phyloP scores from a whole-genome alignment of 2,113 vertebrate genomes.

The Ancistrus triradiatus region DNA sequence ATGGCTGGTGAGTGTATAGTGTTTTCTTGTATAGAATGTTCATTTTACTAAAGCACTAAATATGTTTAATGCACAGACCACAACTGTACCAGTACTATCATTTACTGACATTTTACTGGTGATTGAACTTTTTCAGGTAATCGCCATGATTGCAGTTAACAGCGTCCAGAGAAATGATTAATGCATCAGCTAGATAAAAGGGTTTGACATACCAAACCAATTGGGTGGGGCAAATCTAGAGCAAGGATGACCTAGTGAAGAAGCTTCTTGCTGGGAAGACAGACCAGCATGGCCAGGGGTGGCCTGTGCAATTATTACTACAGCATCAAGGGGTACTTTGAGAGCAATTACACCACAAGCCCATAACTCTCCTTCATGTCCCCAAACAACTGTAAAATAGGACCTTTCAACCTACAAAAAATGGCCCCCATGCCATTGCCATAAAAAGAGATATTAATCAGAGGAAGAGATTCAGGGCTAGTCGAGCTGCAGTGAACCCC shows the following conservation, averaged over 20 bases:
- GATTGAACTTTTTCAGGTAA: conserved; percentile 38
- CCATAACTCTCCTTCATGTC: conserved; percentile 37
- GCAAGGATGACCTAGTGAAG: conserved; percentile 46
- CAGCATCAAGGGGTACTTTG: conserved; percentile 41
- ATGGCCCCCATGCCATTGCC: conserved; percentile 32
- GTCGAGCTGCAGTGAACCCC: neutral
- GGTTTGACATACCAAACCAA: conserved; percentile 13
- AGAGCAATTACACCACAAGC: conserved; percentile 41
- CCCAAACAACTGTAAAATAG: conserved; percentile 40
- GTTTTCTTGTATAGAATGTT: conserved; percentile 15
- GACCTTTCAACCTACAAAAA: conserved; percentile 44
- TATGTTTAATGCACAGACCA: conserved; percentile 10
- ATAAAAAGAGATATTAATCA: conserved; percentile 46
- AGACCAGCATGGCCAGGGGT: conserved; percentile 13
- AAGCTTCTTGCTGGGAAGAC: conserved; percentile 5
- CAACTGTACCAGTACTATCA: conserved; percentile 22
- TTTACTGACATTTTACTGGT: no score
- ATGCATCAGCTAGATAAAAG: conserved; percentile 9
- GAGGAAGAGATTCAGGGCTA: conserved; percentile 2
- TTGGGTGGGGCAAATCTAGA: conserved; percentile 41
- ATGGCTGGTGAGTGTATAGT: no score
- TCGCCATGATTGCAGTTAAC: conserved; percentile 34
- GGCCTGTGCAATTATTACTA: conserved; percentile 35
- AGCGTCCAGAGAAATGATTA: conserved; percentile 20
- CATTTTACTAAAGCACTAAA: neutral